phyloP scores from a whole-genome alignment of 2,888 invertebrate genomes.

The Trissoscelio sp. region DNA sequence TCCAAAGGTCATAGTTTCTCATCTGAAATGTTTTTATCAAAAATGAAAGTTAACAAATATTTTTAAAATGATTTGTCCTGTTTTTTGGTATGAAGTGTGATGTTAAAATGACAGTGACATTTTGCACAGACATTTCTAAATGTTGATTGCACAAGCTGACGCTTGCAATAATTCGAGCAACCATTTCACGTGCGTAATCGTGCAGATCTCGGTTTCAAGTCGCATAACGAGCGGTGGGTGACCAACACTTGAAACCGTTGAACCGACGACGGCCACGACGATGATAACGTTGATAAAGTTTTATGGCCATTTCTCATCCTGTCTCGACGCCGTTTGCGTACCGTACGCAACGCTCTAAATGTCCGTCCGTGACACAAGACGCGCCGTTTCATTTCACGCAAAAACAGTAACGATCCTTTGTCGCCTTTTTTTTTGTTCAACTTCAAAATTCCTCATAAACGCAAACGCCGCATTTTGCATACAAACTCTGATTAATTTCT shows the following conservation, averaged over 20 bases:
- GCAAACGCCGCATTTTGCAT: constrained; percentile 19
- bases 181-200: constrained; percentile 42
- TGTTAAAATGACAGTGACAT: not conserved
- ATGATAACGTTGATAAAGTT: constrained; percentile 79
- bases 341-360: constrained; percentile 12
- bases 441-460: constrained; percentile 30
- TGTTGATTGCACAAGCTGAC: constrained; percentile 30
- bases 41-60: too few species aligned
- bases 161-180: constrained; percentile 17
- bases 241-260: constrained; percentile 77
- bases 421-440: constrained; percentile 16
- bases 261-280: constrained; percentile 77
- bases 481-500: constrained; percentile 44
- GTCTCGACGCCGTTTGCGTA: constrained; percentile 70
- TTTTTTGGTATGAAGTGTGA: too few species aligned
- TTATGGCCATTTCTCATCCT: constrained; percentile 79
- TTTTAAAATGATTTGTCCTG: too few species aligned
- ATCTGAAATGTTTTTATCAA: too few species aligned
- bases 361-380: constrained; percentile 17
- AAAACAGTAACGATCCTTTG: constrained; percentile 42
- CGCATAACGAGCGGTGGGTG: constrained; percentile 78
- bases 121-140: not conserved
- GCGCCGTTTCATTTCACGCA: constrained; percentile 33
- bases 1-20: too few species aligned
- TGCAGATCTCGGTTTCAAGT: constrained; percentile 41